Conservation (phyloP, 1,140 invertebrate species). For the Drosophila obscura region DNA sequence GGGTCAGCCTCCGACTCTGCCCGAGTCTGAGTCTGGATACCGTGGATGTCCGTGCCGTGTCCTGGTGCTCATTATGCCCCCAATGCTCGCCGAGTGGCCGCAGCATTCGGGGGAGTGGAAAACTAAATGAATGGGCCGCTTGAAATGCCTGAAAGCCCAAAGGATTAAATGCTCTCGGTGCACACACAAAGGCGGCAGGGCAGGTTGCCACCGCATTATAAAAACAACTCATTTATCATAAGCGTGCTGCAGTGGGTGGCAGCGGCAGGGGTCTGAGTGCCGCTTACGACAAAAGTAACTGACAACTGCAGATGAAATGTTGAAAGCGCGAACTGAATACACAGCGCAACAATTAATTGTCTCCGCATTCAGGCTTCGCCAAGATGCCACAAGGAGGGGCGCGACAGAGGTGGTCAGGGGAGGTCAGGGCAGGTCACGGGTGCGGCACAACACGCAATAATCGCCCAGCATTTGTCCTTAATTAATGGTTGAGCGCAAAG, state of each 20-base stretch:
- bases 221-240: constrained; percentile 80
- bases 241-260: constrained; percentile 35
- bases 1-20: constrained; percentile 9
- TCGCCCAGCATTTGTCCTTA: constrained; percentile 73
- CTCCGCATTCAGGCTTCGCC: constrained; percentile 57
- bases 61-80: constrained; percentile 52
- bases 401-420: constrained; percentile 26
- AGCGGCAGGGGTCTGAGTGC: not conserved
- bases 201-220: constrained; percentile 66
- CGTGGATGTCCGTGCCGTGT: not conserved
- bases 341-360: constrained; percentile 79
- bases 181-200: constrained; percentile 37
- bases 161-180: constrained; percentile 61
- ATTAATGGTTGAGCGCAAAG: constrained; percentile 73
- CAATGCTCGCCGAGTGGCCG: constrained; percentile 37
- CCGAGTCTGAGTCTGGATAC: constrained; percentile 3
- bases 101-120: constrained; percentile 37
- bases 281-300: constrained; percentile 65
- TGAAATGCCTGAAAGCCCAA: constrained; percentile 49
- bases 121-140: constrained; percentile 60
- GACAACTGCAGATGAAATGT: constrained; percentile 81
- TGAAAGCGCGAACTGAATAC: constrained; percentile 79
- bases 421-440: constrained; percentile 30
- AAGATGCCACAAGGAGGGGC: constrained; percentile 43
- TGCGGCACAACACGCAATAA: constrained; percentile 68